Base-by-base conservation (phyloP, 2,113 vertebrate species). In the Pomatostomus ruficeps region DNA sequence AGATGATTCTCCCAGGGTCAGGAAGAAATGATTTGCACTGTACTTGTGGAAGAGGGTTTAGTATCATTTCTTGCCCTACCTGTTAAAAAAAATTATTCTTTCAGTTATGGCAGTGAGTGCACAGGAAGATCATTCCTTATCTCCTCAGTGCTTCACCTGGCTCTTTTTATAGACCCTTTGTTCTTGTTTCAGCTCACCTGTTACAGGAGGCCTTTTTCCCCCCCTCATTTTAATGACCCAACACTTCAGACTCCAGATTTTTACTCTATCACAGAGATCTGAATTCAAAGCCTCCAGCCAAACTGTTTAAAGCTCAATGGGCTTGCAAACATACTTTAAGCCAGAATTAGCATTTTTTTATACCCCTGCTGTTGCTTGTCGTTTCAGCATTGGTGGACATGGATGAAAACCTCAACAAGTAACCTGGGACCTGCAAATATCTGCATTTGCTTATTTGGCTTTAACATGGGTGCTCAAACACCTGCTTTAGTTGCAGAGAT, bases 111-210 rank as follows among this genome's bases (percentile, higher is more conserved):
- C 91, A 97, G 78, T 97, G 96, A 97, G 91, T 93, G 95, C 96
- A 97, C 95, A 96, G 97, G 97, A 97, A 97, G 97, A 97, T 97
- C 95, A 92, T 92, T 97, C 93, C 98, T 98, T 98, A 98, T 98
- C 98, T 98, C 88, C 94, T 74, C 96, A 92, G 89, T 95, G 96
- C 96, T 97, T 97, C 97, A 97, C 96, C 97, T 97, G 97, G 86
- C 74, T 88, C 93, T 92, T 95, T 98, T 98, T 98, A 98, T 97
- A 92, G 97, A 74, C 76, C 90, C 98, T 98, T 98, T 98, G 98
- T 98, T 98, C 98, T 98, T 95, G 92, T 91, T 97, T 98, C 97
- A 97, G 97, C 94, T 95, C 95, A 97, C 97, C 95, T 97, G 88
- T 95, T 80, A 97, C 95, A 96, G 96, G 85, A 97, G 67, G 86